Percentiles rank a stretch among this genome's conserved stretches.
phyloP scores from a whole-genome alignment of 2,888 invertebrate species.

The Meiosimyza platycephala region DNA sequence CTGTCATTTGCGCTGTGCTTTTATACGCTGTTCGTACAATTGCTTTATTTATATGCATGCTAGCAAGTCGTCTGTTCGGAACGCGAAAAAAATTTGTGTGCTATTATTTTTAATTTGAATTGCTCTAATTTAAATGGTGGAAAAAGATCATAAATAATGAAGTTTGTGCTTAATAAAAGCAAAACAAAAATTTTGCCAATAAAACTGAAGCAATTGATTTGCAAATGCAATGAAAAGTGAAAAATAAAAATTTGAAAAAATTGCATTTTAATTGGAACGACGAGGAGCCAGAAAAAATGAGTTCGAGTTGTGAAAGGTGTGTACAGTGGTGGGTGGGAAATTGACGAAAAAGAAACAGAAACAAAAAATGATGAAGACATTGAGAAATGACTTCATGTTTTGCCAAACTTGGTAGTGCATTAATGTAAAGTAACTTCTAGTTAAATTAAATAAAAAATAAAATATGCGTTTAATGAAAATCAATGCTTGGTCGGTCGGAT shows the following conservation, averaged over 20 bases:
- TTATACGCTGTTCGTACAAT: no score
- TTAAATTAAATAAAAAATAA: constrained; percentile 39
- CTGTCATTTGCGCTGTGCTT: neutral
- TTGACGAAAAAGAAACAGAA: constrained; percentile 53
- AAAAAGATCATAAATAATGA: neutral
- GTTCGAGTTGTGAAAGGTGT: constrained; percentile 65
- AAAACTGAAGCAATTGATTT: constrained; percentile 42
- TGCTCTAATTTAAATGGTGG: neutral
- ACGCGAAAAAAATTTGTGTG: neutral
- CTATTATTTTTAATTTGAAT: neutral
- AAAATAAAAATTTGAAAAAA: constrained; percentile 45
- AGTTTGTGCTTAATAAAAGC: constrained; percentile 52
- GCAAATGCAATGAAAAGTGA: constrained; percentile 16
- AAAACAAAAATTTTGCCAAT: constrained; percentile 54
- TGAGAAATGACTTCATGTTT: constrained; percentile 38
- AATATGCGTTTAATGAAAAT: constrained; percentile 24
- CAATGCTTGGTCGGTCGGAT: constrained; percentile 19
- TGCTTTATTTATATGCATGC: no score
- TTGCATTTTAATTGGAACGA: constrained; percentile 51
- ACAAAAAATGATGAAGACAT: constrained; percentile 39
- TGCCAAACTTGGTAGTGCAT: constrained; percentile 43
- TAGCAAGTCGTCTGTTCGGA: no score
- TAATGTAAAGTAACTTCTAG: constrained; percentile 19
- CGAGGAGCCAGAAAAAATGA: constrained; percentile 54
- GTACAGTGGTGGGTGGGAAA: constrained; percentile 49